Base-by-base conservation (phyloP, 2,888 invertebrate genomes). In the Bhutanitis thaidina region DNA sequence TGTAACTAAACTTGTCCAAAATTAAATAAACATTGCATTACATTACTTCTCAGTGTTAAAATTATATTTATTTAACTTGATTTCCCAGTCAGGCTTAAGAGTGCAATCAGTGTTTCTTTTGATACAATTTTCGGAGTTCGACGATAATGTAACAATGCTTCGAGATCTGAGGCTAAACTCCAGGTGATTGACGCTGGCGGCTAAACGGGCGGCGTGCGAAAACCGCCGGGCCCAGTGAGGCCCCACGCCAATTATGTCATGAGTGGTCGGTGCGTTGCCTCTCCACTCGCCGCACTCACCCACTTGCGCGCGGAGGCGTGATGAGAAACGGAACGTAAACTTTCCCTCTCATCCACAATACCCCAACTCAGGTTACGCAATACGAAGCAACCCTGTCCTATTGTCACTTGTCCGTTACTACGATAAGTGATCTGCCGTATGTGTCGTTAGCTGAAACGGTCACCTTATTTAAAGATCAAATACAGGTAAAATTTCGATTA, bases 271-370 rank as follows among this genome's bases (percentile, higher is more conserved):
- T 82, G 71, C 87, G 78, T 84, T 85, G 86, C 74, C 74, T 71
- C 76, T 69, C 12, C 80, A 78, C 72, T 79, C 74, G 77, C 85
- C 86, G 79, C 77, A 84, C 79, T 88, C 85, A 87, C 89, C 89
- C 80, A 89, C 71, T 73, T 88, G 80, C 71, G 79, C 87, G 77
- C 61, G 63, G 72, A 81, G 74, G 78, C 88, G 87, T 85, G 80
- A 75, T 82, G 84, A 80, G 80, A 74, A 78, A 73, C 79, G 77
- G 77, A 77, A 77, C 79, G 77, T 79, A 66, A 76, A 87, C 88
- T 89, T 89, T 89, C 88, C 88, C 88, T 89, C 88, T 89, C 85
- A 69, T 77, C 40, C 77, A 79, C 70, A 71, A 75, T 74, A 69
- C 76, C 83, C 83, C 72, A 79, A 77, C 77, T 76, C 71, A 66